Evolutionary conservation across 2,113 vertebrate species (phyloP).

Genomic region (Notothenia rossii): DNA sequence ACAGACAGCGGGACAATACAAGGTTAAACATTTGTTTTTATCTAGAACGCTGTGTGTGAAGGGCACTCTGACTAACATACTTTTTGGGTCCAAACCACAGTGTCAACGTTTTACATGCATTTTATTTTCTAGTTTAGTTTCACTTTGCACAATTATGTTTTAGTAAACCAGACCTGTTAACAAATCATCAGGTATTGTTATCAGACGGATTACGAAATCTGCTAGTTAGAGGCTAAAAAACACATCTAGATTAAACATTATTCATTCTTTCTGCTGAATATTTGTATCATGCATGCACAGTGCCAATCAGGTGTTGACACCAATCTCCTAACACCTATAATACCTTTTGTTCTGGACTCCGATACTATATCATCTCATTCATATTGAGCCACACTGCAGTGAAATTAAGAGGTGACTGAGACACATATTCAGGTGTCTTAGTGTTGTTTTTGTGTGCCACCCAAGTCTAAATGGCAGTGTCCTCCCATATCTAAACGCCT

Average conservation of each 20-base stretch:
- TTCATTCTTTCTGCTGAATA: not conserved
- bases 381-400: conserved; percentile 6
- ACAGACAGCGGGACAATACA: too few relatives aligned
- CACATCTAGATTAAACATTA: too few relatives aligned
- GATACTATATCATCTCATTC: not conserved
- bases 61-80: too few relatives aligned
- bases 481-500: not conserved
- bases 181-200: not conserved
- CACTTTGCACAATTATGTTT: not conserved
- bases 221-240: too few relatives aligned
- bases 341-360: not conserved
- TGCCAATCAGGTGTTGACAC: not conserved
- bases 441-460: not conserved
- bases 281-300: not conserved
- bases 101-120: not conserved
- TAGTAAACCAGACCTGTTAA: conserved; percentile 2
- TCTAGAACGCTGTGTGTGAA: too few relatives aligned
- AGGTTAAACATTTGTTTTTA: too few relatives aligned
- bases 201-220: not conserved
- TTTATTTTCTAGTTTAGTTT: not conserved
- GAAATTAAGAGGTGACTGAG: not conserved
- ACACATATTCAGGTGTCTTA: not conserved
- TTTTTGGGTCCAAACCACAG: not conserved
- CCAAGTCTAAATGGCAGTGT: not conserved
- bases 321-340: conserved; percentile 1